Base-by-base conservation (phyloP, 2,797 vertebrate species). In the Emys orbicularis region DNA sequence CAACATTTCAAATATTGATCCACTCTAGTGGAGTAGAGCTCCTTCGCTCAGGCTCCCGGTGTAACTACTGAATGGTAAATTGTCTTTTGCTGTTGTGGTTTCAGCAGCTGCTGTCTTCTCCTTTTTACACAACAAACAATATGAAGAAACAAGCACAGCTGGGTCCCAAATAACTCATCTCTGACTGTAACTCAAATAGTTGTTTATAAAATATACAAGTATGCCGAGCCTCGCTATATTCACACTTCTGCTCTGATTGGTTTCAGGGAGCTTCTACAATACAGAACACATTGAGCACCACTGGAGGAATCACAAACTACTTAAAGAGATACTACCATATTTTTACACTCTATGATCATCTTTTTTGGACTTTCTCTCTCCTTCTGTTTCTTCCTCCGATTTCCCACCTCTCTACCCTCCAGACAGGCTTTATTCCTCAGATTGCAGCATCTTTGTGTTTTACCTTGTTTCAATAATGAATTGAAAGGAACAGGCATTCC, bases 381-480 rank as follows among this genome's bases (percentile, higher is more conserved):
- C 81, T 92, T 86, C 12, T 68, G 54, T 72, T 77, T 61, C 86
- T 89, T 86, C 11, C 5, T 86, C 53, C 72, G 31, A n/a, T 91
- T 79, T 53, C 80, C 34, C 16, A 79, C 23, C 50, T 87, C 54
- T 90, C 77, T 56, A 47, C 49, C 79, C 79, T 8, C 4, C 29
- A 86, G 61, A 1, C 34, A 37, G 47, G 59, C 10, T n/a, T 59
- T 4, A 79, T 94, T 92, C 83, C 19, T 56, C 25, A 56, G 81
- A 61, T 27, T 83, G 81, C 27, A 59, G 13, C 4, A 83, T n/a
- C 29, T 50, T 53, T 16, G 53, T 77, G 44, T 57, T 84, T 91
- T 89, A 29, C 77, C 89, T n/a, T 83, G 41, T 79, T 41, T 59
- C 59, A 83, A 18, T 82, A 16, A 0, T 3, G 10, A 89, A 80